phyloP scores from a whole-genome alignment of 2,888 invertebrate species.

The Chirona hameri region DNA sequence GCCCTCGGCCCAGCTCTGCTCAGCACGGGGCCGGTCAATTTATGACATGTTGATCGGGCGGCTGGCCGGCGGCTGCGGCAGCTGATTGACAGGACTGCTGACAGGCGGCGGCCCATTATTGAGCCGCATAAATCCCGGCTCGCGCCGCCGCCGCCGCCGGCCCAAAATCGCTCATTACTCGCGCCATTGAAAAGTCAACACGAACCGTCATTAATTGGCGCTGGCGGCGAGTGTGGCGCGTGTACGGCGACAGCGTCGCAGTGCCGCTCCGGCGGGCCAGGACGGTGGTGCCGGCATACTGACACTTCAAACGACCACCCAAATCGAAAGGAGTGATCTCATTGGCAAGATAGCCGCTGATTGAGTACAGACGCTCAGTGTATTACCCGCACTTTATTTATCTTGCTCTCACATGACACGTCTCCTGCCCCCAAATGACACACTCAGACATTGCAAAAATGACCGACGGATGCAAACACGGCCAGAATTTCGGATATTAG shows the following conservation, averaged over 20 bases:
- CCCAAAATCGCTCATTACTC: not conserved
- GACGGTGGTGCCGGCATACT: no score
- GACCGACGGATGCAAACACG: no score
- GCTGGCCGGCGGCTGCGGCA: not conserved
- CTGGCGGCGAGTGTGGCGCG: not conserved
- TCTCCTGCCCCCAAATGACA: no score
- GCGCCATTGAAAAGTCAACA: slow-evolving; percentile 1
- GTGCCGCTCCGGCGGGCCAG: not conserved
- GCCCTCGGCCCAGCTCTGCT: no score
- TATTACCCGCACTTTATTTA: no score
- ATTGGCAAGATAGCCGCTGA: no score
- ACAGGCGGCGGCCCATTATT: not conserved
- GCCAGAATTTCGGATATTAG: no score
- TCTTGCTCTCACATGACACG: no score
- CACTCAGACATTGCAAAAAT: no score
- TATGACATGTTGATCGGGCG: not conserved
- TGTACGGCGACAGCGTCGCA: not conserved
- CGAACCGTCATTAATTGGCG: not conserved
- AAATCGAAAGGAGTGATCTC: no score
- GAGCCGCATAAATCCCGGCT: not conserved
- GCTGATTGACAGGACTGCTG: not conserved
- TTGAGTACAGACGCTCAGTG: no score
- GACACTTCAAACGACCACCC: no score
- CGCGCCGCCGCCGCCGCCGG: not conserved
- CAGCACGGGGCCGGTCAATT: not conserved